phyloP scores from a whole-genome alignment of 1,140 invertebrate species.

The Anoplophora glabripennis region DNA sequence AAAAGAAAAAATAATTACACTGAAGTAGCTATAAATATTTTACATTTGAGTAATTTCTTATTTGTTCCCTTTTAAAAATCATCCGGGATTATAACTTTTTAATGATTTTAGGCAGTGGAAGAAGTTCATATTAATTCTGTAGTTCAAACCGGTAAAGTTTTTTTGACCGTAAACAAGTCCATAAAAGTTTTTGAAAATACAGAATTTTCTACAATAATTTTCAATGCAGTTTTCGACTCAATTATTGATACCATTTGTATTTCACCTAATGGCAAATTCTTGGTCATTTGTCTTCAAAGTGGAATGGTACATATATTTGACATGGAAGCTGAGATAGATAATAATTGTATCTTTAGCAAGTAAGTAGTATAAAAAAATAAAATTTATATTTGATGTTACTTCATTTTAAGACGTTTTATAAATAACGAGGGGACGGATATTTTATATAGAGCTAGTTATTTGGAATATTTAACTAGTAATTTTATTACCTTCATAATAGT shows the following conservation, averaged over 20 bases:
- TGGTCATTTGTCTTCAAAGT: constrained; percentile 23
- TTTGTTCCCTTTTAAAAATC: no score
- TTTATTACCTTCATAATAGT: neutral
- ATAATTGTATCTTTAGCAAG: neutral
- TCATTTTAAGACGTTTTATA: neutral
- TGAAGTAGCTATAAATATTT: no score
- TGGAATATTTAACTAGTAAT: neutral
- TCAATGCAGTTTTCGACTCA: constrained; percentile 24
- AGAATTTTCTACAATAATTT: constrained; percentile 18
- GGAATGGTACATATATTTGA: constrained; percentile 18
- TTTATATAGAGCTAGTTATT: neutral
- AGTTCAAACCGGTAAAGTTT: constrained; percentile 13
- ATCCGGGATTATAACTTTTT: no score
- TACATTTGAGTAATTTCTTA: no score
- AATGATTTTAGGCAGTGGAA: constrained; percentile 13
- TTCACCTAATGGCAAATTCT: constrained; percentile 12
- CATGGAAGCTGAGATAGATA: neutral
- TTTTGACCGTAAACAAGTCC: constrained; percentile 21
- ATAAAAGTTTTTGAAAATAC: constrained; percentile 24
- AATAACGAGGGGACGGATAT: neutral
- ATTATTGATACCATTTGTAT: constrained; percentile 16
- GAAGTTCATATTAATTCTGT: constrained; percentile 13
- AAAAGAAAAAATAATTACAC: no score
- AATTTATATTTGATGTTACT: neutral
- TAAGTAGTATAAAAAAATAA: neutral